phyloP scores from a whole-genome alignment of 2,113 vertebrate genomes.

The Dromaius novaehollandiae region DNA sequence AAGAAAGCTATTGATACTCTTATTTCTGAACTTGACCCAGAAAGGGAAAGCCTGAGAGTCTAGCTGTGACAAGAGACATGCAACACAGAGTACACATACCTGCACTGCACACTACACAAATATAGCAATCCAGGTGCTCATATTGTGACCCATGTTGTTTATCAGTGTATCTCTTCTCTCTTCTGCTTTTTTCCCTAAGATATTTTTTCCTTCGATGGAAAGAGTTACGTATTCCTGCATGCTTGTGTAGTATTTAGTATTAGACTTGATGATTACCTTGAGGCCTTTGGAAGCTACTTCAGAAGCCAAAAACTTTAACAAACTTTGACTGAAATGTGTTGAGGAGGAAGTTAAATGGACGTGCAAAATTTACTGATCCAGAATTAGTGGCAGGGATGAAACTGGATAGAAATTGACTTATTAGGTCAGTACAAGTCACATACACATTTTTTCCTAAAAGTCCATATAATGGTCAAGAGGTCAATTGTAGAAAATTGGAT shows the following conservation, averaged over 20 bases:
- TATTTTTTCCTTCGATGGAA: neutral
- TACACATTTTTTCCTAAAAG: neutral
- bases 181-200: neutral
- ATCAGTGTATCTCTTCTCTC: neutral
- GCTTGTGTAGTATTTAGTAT: neutral
- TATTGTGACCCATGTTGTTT: neutral
- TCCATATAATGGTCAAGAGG: neutral
- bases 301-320: neutral
- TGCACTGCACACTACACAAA: neutral
- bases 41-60: neutral
- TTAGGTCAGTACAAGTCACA: neutral
- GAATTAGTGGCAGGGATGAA: neutral
- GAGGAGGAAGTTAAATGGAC: neutral
- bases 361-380: neutral
- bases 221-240: fast-evolving
- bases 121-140: neutral
- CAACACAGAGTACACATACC: neutral
- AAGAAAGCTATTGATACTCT: neutral
- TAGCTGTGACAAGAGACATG: neutral
- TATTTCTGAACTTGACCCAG: neutral
- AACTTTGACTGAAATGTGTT: neutral
- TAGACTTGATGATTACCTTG: neutral
- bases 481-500: neutral
- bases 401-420: neutral
- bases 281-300: neutral